These are phyloP conservation scores for Petroica traversi DNA, from an alignment of 2,113 vertebrate species.

Conservation along the genomic window DNA sequence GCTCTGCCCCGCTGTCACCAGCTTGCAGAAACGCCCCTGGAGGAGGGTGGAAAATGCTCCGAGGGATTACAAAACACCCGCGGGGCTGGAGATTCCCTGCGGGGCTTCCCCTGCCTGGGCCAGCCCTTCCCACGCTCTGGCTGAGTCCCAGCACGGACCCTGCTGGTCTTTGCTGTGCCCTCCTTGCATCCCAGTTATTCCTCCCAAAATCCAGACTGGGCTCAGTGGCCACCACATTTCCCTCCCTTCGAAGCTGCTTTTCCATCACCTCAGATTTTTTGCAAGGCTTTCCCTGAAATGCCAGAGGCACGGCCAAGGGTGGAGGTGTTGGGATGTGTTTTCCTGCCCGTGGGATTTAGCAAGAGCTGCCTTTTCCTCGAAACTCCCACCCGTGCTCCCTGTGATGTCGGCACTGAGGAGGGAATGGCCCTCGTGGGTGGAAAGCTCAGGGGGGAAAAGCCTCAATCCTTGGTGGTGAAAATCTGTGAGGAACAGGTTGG, in stretches of 20 bases:
- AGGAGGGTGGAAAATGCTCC: background rate
- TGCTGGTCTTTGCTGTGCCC: background rate
- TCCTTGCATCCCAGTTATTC: accelerated
- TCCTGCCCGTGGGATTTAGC: background rate
- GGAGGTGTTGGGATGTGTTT: background rate
- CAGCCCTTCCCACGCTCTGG: background rate
- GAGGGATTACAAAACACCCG: background rate
- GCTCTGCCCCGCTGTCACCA: background rate
- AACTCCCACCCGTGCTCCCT: background rate
- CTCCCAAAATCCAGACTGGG: background rate
- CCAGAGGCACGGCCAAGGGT: background rate
- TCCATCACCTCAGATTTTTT: no score
- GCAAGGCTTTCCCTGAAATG: background rate
- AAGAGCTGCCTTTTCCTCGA: background rate
- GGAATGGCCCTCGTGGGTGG: background rate
- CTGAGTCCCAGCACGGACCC: accelerated
- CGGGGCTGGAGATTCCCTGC: background rate
- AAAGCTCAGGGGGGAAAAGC: background rate
- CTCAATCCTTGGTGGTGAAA: background rate
- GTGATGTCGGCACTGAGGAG: accelerated
- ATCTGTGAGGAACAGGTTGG: accelerated
- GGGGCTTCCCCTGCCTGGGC: background rate
- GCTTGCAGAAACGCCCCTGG: background rate
- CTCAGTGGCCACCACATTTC: accelerated
- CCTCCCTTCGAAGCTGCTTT: background rate